Percentiles rank a stretch among this genome's conserved stretches.
phyloP scores from a whole-genome alignment of 2,888 invertebrate species.

The Chromoteleia sp. region DNA sequence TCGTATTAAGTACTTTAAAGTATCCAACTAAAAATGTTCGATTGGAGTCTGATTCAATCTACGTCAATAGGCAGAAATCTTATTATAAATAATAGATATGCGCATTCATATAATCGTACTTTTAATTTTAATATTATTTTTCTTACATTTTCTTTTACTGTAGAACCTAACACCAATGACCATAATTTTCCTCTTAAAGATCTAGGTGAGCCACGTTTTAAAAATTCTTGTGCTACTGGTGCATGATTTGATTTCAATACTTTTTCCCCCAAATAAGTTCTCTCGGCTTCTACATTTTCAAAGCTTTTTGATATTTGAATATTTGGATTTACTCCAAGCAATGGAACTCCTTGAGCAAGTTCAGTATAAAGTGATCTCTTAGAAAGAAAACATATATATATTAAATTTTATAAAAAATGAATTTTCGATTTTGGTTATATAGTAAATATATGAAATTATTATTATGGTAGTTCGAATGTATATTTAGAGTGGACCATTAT shows the following conservation, averaged over 20 bases:
- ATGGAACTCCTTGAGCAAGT: conserved; percentile 91
- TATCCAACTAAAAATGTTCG: too few relatives aligned
- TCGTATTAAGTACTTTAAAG: too few relatives aligned
- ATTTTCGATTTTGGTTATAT: too few relatives aligned
- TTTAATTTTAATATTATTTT: background rate
- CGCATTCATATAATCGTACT: too few relatives aligned
- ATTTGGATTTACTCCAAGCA: conserved; percentile 89
- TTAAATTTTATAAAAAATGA: background rate
- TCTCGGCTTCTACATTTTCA: conserved; percentile 88
- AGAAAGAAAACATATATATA: conserved; percentile 51
- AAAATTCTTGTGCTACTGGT: conserved; percentile 94
- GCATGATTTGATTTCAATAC: conserved; percentile 92
- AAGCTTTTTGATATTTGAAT: conserved; percentile 87
- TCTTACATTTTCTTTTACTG: conserved; percentile 88
- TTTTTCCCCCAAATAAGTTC: conserved; percentile 90
- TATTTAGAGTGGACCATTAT: too few relatives aligned
- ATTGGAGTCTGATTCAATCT: too few relatives aligned
- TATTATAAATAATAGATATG: too few relatives aligned
- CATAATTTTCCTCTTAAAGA: conserved; percentile 93
- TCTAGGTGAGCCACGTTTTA: conserved; percentile 94
- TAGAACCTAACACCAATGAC: conserved; percentile 94
- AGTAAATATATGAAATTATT: too few relatives aligned
- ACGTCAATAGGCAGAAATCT: too few relatives aligned
- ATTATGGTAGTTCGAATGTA: too few relatives aligned
- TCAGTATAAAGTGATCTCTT: conserved; percentile 90